These are phyloP conservation scores for Muscicapa adusta DNA, from an alignment of 2,113 vertebrate genomes.

Conservation along the genomic window DNA sequence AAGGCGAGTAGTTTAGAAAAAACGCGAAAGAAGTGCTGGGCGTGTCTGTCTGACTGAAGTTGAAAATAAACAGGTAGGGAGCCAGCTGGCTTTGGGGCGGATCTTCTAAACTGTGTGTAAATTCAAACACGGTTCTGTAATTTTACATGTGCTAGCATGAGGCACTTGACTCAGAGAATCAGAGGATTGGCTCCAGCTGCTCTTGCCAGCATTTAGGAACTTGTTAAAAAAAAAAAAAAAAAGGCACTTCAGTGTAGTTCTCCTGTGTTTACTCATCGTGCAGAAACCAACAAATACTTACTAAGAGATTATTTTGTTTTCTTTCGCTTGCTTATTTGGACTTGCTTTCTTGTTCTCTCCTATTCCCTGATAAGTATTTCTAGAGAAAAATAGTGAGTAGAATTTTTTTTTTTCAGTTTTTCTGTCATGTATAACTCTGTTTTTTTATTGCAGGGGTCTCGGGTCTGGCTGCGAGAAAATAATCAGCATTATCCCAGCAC, in stretches of 20 bases:
- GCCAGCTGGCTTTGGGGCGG: not conserved
- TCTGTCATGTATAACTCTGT: not conserved
- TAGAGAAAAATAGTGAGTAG: not conserved
- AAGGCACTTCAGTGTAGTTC: not conserved
- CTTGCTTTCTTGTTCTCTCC: not conserved
- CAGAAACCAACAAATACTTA: not conserved
- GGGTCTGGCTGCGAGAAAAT: conserved; percentile 92
- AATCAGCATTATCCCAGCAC: conserved; percentile 89
- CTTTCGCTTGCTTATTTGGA: not conserved
- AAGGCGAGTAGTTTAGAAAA: not conserved
- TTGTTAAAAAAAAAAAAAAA: not conserved
- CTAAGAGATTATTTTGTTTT: not conserved
- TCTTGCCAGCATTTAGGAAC: not conserved
- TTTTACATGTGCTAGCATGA: not conserved
- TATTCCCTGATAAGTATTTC: not conserved
- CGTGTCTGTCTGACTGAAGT: not conserved
- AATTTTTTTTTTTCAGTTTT: not conserved
- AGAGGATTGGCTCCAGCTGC: conserved; percentile 2
- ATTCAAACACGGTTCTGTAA: not conserved
- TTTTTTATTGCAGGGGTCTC: conserved; percentile 79
- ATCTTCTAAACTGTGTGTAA: not conserved
- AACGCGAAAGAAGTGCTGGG: not conserved
- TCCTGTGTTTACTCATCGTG: not conserved
- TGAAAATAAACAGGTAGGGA: conserved; percentile 37
- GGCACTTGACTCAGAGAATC: not conserved